Evolutionary conservation across 2,888 invertebrate species (phyloP).

Genomic region (Zygogramma bicolorata): DNA sequence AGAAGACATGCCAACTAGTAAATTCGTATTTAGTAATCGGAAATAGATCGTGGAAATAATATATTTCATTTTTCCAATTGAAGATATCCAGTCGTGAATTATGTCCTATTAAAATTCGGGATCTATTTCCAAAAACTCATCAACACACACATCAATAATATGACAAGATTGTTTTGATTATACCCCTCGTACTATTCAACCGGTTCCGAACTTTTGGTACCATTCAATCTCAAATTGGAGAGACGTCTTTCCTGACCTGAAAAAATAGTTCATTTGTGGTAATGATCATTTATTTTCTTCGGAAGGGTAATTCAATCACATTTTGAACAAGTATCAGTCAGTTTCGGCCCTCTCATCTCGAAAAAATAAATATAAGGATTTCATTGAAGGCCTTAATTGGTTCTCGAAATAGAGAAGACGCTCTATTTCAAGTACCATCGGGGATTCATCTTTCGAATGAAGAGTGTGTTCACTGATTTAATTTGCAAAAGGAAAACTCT

Average conservation of each 20-base stretch:
- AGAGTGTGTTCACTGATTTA: too few species aligned
- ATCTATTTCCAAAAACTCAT: constrained; percentile 25
- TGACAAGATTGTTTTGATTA: constrained; percentile 24
- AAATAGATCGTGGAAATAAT: constrained; percentile 16
- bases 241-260: constrained; percentile 71
- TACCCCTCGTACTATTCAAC: constrained; percentile 60
- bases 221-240: constrained; percentile 73
- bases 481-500: too few species aligned
- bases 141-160: constrained; percentile 27
- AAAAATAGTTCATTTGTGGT: constrained; percentile 53
- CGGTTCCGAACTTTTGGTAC: constrained; percentile 70
- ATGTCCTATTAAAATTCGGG: background rate
- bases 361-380: too few species aligned
- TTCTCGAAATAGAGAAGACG: too few species aligned
- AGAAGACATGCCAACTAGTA: constrained; percentile 9
- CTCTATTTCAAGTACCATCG: too few species aligned
- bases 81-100: too few species aligned
- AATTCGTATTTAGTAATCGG: background rate
- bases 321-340: too few species aligned
- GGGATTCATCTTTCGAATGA: too few species aligned
- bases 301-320: too few species aligned
- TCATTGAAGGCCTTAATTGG: too few species aligned
- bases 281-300: background rate
- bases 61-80: too few species aligned
- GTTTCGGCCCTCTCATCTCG: too few species aligned